Conservation (phyloP, 2,797 vertebrate genomes). For the Molossus alvarezi region DNA sequence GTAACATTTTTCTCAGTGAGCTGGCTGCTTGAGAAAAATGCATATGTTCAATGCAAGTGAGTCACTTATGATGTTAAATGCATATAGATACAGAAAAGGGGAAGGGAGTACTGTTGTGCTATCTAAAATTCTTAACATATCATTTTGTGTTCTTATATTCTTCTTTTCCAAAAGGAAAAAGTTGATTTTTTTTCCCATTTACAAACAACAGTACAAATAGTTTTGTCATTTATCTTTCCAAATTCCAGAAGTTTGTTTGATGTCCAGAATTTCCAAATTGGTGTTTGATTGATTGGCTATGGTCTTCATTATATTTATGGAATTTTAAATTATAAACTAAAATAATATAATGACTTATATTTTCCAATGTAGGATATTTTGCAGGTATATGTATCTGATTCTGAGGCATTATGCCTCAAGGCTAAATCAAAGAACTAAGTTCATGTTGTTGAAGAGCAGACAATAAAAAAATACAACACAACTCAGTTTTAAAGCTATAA, state of each 20-base stretch:
- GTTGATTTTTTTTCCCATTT: not conserved
- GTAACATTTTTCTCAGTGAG: slow-evolving; percentile 29
- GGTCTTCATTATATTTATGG: not conserved
- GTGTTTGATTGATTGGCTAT: not conserved
- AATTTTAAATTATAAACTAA: slow-evolving; percentile 30
- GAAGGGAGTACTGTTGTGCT: accelerated
- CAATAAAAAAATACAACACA: not conserved
- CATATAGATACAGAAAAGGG: not conserved
- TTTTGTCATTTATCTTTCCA: not conserved
- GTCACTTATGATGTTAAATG: slow-evolving; percentile 54
- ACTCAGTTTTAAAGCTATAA: not conserved
- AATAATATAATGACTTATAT: not conserved
- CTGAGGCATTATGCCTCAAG: not conserved
- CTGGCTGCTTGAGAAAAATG: not conserved
- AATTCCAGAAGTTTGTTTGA: not conserved
- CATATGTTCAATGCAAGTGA: not conserved
- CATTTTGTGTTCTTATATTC: not conserved
- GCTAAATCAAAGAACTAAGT: not conserved
- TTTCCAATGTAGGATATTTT: slow-evolving; percentile 34
- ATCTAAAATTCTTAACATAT: not conserved
- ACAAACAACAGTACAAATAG: not conserved
- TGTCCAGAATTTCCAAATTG: not conserved
- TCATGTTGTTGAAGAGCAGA: not conserved
- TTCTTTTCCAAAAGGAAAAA: not conserved
- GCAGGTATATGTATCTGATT: not conserved